Conservation (phyloP, 2,797 vertebrate genomes). For the Carcharodon carcharias region DNA sequence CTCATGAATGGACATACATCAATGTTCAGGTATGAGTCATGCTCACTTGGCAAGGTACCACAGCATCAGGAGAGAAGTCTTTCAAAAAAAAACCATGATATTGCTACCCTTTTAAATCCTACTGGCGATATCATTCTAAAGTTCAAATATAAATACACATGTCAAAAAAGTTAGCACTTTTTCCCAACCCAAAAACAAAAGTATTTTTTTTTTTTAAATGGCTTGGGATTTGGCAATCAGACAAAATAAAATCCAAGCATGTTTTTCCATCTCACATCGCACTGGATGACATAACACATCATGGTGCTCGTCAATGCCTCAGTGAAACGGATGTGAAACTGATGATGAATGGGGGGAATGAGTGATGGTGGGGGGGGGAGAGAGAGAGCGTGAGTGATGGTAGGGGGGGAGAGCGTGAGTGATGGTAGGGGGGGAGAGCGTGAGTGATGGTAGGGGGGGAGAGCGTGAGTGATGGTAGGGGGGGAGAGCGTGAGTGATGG, state of each 20-base stretch:
- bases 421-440: too few relatives aligned
- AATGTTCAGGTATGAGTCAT: not conserved
- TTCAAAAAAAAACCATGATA: not conserved
- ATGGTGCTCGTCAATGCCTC: not conserved
- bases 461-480: too few relatives aligned
- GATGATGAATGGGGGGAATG: too few relatives aligned
- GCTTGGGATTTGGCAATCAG: not conserved
- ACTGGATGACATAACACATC: not conserved
- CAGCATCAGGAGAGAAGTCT: not conserved
- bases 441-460: too few relatives aligned
- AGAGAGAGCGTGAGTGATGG: too few relatives aligned
- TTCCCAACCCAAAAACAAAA: not conserved
- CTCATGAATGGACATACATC: not conserved
- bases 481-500: too few relatives aligned
- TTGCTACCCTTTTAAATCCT: not conserved
- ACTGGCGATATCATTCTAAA: not conserved
- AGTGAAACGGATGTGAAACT: not conserved
- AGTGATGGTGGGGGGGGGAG: too few relatives aligned
- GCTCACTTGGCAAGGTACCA: not conserved
- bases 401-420: too few relatives aligned
- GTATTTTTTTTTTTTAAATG: not conserved
- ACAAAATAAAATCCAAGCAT: not conserved
- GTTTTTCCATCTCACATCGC: not conserved
- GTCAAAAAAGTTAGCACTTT: not conserved
- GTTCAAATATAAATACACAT: not conserved